Percentiles rank a stretch among this genome's conserved stretches.
Conservation (phyloP, 2,797 vertebrate species). For the Lophius americanus region DNA sequence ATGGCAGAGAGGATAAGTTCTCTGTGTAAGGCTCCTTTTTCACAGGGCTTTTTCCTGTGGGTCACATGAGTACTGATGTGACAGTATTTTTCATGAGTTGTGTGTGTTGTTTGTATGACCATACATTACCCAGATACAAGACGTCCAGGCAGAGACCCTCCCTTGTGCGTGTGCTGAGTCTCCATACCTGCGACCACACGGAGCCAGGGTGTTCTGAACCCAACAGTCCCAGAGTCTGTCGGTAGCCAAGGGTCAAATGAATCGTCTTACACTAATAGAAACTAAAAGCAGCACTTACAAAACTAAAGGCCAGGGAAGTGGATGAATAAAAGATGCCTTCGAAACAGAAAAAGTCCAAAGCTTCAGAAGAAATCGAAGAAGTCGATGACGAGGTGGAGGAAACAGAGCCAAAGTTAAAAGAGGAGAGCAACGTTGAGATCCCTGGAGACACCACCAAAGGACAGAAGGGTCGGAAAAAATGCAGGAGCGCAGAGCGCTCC, state of each 20-base stretch:
- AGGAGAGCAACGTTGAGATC: slow-evolving; percentile 53
- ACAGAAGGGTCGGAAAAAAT: slow-evolving; percentile 70
- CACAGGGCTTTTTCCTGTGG: slow-evolving; percentile 84
- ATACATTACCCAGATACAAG: slow-evolving; percentile 50
- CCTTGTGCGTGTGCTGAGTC: slow-evolving; percentile 41
- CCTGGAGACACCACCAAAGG: slow-evolving; percentile 46
- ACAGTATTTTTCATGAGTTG: slow-evolving; percentile 89
- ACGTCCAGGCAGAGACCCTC: slow-evolving; percentile 42
- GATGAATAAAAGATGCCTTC: slow-evolving; percentile 91
- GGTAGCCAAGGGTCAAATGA: slow-evolving; percentile 78
- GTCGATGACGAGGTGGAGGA: slow-evolving; percentile 77
- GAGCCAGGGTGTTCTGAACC: slow-evolving; percentile 26
- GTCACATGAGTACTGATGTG: slow-evolving; percentile 78
- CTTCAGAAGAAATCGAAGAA: slow-evolving; percentile 80
- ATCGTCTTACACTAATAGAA: slow-evolving; percentile 82
- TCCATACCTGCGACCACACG: slow-evolving; percentile 40
- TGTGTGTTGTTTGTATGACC: slow-evolving; percentile 66
- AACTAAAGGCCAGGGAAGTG: slow-evolving; percentile 77
- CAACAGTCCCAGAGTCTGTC: slow-evolving; percentile 51
- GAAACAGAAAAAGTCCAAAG: slow-evolving; percentile 85
- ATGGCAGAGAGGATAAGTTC: slow-evolving; percentile 84
- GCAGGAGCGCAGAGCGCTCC: slow-evolving; percentile 44
- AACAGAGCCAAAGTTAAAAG: slow-evolving; percentile 72
- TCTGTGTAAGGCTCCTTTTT: slow-evolving; percentile 85
- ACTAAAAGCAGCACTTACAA: slow-evolving; percentile 79